Evolutionary conservation across 2,888 invertebrate species (phyloP), one percentile per base, ranked within the genome.

Genomic region (Watsonalla cultraria): DNA sequence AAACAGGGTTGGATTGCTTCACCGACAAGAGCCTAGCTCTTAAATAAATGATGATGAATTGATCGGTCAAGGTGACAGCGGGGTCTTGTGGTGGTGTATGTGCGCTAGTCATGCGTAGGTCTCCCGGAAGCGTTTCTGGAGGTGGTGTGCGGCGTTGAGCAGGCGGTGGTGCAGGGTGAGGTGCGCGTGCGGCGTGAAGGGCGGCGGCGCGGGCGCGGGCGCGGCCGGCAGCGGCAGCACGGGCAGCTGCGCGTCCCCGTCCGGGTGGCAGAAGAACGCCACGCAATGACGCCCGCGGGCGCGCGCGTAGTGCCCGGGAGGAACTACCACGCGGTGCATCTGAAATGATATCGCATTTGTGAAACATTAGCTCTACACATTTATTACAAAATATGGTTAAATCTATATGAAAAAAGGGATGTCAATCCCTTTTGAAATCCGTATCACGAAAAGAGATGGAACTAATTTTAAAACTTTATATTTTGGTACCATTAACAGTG

Each of bases 221-320:
- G 77, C 69, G 24, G 82, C 79, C 59, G 86, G 90, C 15, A 82
- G 81, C 5, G 92, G 90, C 55, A 93, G 76, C 9, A 92, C 83
- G 33, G 92, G 90, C 54, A 93, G 80, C 47, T 76, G 69, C 6
- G 91, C 91, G 59, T 90, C 88, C 63, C 86, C 83, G 85, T 95
- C 94, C 2, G 96, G 95, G 84, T 95, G 94, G 66, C 95, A 94
- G 88, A 95, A 95, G 87, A 93, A 95, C 35, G 94, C 95, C 60
- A 95, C 93, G 66, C 95, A 94, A 83, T 95, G 94, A n/a, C 95
- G 93, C 5, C 93, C 93, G 60, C 93, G 91, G 0, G 93, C 91
- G 55, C 93, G 91, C 4, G 92, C 89, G 70, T 92, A 91, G 59
- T 92, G 91, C 34, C 94, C 93, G 11, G 93, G 88, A 0, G 95